Conservation (phyloP, 1,140 invertebrate species). For the Apis cerana region DNA sequence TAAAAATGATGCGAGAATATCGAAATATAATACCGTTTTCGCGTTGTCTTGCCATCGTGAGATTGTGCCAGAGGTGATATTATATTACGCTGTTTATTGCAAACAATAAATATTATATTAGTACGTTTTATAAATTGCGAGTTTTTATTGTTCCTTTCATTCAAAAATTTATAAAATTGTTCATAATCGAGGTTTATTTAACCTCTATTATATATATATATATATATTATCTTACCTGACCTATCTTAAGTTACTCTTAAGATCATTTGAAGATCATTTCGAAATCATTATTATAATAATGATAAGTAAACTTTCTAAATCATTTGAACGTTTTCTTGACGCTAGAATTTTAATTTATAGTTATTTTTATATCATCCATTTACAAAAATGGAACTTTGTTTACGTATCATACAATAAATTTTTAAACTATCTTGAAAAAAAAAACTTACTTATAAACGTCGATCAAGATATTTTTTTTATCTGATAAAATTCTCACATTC, state of each 20-base stretch:
- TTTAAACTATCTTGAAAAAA: background rate
- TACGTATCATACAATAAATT: background rate
- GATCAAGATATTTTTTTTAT: background rate
- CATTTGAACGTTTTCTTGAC: constrained; percentile 3
- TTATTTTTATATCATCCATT: background rate
- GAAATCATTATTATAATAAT: background rate
- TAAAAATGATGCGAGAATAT: constrained; percentile 46
- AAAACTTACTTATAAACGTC: background rate
- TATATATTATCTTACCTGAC: too few relatives aligned
- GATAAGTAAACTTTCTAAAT: constrained; percentile 1
- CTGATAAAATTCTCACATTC: background rate
- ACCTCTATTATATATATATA: too few relatives aligned
- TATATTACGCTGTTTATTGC: constrained; percentile 81
- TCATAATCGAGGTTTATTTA: too few relatives aligned
- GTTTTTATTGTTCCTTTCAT: constrained; percentile 25
- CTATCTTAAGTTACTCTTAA: background rate
- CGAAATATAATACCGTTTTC: constrained; percentile 67
- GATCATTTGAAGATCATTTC: background rate
- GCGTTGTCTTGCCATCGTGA: constrained; percentile 82
- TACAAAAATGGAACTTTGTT: background rate
- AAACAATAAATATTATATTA: constrained; percentile 82
- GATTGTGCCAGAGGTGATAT: constrained; percentile 82
- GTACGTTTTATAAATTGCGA: constrained; percentile 81
- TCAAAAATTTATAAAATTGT: too few relatives aligned
- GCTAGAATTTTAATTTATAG: background rate